Conservation (phyloP, 2,797 vertebrate genomes). For the Melanogrammus aeglefinus region DNA sequence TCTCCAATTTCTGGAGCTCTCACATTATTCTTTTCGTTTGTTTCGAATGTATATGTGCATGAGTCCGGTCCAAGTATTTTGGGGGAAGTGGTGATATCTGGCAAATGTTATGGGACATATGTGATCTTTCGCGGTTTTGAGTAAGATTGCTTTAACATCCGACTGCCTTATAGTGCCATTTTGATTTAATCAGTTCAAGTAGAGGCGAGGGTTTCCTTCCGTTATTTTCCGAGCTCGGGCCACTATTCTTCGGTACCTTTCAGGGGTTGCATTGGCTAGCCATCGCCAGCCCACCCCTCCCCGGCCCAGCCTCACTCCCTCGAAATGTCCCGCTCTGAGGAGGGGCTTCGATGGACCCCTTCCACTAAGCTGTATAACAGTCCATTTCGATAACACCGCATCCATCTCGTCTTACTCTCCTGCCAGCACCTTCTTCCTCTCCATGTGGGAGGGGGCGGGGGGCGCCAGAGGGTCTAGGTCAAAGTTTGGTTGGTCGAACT, state of each 20-base stretch:
- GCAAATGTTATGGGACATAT: conserved; percentile 16
- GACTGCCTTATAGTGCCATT: neutral
- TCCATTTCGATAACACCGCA: conserved; percentile 48
- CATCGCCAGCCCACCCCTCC: neutral
- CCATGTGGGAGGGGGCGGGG: conserved; percentile 57
- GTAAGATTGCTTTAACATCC: conserved; percentile 49
- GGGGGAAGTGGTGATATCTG: conserved; percentile 30
- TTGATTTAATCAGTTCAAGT: neutral
- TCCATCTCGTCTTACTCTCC: conserved; percentile 35
- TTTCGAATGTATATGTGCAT: neutral
- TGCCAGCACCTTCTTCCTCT: conserved; percentile 38
- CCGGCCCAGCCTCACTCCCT: conserved; percentile 5
- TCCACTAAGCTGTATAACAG: conserved; percentile 66
- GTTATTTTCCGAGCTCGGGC: neutral
- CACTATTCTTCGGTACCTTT: neutral
- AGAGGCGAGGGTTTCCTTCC: conserved; percentile 21
- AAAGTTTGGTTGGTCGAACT: conserved; percentile 34
- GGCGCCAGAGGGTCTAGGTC: conserved; percentile 25
- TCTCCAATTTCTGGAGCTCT: neutral
- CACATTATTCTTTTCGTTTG: neutral
- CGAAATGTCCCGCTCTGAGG: conserved; percentile 45
- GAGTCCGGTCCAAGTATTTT: conserved; percentile 13
- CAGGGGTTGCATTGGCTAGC: neutral
- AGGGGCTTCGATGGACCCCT: conserved; percentile 60
- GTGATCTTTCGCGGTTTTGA: conserved; percentile 24